phyloP scores from a whole-genome alignment of 2,888 invertebrate genomes.

The Euplexia lucipara region DNA sequence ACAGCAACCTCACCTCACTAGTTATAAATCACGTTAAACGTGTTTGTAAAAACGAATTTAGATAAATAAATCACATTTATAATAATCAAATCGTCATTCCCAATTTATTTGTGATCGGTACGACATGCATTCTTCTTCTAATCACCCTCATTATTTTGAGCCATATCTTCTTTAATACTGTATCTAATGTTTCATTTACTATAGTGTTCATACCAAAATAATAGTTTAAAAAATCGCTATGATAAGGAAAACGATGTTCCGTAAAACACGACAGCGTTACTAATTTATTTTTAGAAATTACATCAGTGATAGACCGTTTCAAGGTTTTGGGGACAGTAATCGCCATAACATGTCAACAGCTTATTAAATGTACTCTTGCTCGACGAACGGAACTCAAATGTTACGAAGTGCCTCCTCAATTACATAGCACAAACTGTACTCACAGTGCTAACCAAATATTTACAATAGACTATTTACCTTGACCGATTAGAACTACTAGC shows the following conservation, averaged over 20 bases:
- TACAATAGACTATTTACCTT: neutral
- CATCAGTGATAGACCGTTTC: neutral
- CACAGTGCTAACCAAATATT: too few species aligned
- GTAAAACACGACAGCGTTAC: neutral
- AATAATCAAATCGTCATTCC: too few species aligned
- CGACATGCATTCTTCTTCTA: too few species aligned
- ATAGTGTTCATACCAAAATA: neutral
- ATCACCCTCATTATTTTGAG: too few species aligned
- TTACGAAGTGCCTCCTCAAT: neutral
- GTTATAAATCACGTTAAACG: too few species aligned
- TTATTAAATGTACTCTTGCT: neutral
- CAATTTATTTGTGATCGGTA: too few species aligned
- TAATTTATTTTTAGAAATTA: neutral
- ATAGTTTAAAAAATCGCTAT: neutral
- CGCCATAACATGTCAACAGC: neutral
- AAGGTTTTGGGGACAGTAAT: constrained; percentile 7
- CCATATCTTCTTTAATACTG: too few species aligned
- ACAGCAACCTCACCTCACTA: too few species aligned
- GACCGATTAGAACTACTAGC: neutral
- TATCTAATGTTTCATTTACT: neutral
- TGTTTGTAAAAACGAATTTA: too few species aligned
- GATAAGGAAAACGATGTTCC: neutral
- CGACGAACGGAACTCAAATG: neutral
- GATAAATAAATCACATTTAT: too few species aligned
- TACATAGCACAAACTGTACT: too few species aligned